These are phyloP conservation scores for Delichon dasypus DNA, from an alignment of 2,797 vertebrate genomes.

Conservation along the genomic window DNA sequence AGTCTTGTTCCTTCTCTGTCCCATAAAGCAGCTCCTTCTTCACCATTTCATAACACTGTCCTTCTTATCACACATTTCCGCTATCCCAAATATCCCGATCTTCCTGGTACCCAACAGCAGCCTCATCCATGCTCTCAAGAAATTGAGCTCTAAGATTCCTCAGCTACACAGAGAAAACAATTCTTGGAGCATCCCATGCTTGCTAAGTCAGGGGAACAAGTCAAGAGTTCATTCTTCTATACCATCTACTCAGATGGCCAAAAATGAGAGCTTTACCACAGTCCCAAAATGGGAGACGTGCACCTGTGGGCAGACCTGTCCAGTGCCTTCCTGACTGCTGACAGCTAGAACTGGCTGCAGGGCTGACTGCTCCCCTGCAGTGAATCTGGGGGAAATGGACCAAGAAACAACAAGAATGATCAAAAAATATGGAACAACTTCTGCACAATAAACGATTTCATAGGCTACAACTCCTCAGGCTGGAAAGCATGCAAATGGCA, in stretches of 20 bases:
- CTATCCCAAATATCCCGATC: not conserved
- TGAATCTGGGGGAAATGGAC: not conserved
- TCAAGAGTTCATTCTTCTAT: not conserved
- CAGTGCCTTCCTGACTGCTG: not conserved
- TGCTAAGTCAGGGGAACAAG: not conserved
- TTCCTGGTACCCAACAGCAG: rapidly evolving
- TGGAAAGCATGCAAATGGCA: not conserved
- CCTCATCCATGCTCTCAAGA: not conserved
- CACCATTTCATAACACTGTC: not conserved
- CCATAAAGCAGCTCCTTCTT: not conserved
- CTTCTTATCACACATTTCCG: not conserved
- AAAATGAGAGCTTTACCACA: not conserved
- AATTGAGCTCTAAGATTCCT: not conserved
- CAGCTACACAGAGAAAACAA: not conserved
- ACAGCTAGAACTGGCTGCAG: not conserved
- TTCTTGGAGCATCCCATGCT: not conserved
- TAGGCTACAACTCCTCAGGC: not conserved
- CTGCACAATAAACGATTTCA: not conserved
- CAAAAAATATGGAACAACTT: not conserved
- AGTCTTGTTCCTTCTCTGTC: not conserved
- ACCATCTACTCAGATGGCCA: not conserved
- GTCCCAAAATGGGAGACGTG: rapidly evolving
- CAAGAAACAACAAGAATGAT: not conserved
- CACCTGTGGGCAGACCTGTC: not conserved
- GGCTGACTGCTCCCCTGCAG: not conserved